Evolutionary conservation across 2,888 invertebrate genomes (phyloP).

Genomic region (Ectropis crepuscularia): DNA sequence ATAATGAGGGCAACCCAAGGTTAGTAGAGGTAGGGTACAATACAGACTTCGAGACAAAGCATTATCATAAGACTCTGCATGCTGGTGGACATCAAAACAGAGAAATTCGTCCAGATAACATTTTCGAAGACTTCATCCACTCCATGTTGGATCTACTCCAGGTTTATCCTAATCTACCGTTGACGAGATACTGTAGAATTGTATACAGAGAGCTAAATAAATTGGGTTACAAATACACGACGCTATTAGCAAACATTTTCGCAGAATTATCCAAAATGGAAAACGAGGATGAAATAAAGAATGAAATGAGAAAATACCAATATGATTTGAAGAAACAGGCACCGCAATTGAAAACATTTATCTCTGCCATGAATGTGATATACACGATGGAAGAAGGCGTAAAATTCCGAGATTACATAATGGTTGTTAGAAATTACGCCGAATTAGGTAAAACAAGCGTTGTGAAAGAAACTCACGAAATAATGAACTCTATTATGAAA

Average conservation of each 20-base stretch:
- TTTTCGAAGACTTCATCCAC: conserved; percentile 62
- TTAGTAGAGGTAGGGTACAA: background rate
- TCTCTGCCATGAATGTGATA: conserved; percentile 57
- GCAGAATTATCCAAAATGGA: conserved; percentile 49
- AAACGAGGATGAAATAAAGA: conserved; percentile 46
- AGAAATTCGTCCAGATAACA: conserved; percentile 28
- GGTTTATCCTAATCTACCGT: conserved; percentile 49
- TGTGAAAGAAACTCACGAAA: conserved; percentile 41
- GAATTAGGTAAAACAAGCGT: conserved; percentile 40
- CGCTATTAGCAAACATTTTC: conserved; percentile 50
- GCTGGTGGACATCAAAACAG: conserved; percentile 28
- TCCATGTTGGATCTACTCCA: conserved; percentile 53
- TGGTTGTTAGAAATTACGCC: conserved; percentile 45
- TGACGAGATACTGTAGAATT: conserved; percentile 51
- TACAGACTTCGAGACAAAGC: background rate
- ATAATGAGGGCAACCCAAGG: background rate
- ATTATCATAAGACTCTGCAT: background rate
- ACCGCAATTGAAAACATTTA: conserved; percentile 48
- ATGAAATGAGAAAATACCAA: conserved; percentile 47
- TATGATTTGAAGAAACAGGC: conserved; percentile 43
- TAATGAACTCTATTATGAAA: conserved; percentile 47
- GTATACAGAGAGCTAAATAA: conserved; percentile 47
- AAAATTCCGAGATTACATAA: conserved; percentile 59
- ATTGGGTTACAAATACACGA: conserved; percentile 48
- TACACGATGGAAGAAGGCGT: conserved; percentile 55